Conservation (phyloP, 30 jellyfish, hydroid and myxozoan species). For the Cassiopea xamachana region DNA sequence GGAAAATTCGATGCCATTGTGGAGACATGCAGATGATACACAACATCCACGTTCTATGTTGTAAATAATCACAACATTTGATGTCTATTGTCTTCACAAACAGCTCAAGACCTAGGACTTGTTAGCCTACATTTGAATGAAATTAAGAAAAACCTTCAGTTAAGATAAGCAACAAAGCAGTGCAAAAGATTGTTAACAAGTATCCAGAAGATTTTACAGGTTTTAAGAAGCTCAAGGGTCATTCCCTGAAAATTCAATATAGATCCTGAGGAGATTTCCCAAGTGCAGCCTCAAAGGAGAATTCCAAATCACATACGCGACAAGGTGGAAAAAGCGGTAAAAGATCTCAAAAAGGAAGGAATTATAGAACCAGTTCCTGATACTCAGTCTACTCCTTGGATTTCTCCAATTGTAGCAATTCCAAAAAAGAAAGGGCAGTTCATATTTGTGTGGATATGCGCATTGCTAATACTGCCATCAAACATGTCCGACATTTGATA, state of each 20-base stretch:
- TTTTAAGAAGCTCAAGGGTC: conserved; percentile 16
- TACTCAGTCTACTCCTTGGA: conserved; percentile 66
- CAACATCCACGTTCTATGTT: conserved; percentile 50
- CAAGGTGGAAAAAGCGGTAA: conserved; percentile 42
- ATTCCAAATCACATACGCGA: conserved; percentile 70
- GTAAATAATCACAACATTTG: conserved; percentile 20
- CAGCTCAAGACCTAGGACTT: conserved; percentile 41
- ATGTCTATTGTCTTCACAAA: conserved; percentile 15
- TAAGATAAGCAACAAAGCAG: conserved; percentile 5
- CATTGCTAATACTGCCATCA: conserved; percentile 66
- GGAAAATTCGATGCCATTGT: conserved; percentile 42
- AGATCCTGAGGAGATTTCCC: conserved; percentile 13
- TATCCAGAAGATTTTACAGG: conserved; percentile 33
- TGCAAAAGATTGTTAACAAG: conserved; percentile 6
- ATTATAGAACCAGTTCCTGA: conserved; percentile 64
- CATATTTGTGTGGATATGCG: conserved; percentile 85
- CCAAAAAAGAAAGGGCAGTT: conserved; percentile 65
- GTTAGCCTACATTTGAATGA: conserved; percentile 34
- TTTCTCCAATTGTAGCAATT: conserved; percentile 56
- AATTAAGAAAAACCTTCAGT: neutral
- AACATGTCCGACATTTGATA: conserved; percentile 45
- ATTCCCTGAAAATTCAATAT: conserved; percentile 6
- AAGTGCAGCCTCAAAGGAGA: conserved; percentile 51
- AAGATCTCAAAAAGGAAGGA: conserved; percentile 54
- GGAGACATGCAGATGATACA: conserved; percentile 9